These are phyloP conservation scores for Epistrophella euchroma DNA, from an alignment of 2,888 invertebrate species.

Conservation along the genomic window DNA sequence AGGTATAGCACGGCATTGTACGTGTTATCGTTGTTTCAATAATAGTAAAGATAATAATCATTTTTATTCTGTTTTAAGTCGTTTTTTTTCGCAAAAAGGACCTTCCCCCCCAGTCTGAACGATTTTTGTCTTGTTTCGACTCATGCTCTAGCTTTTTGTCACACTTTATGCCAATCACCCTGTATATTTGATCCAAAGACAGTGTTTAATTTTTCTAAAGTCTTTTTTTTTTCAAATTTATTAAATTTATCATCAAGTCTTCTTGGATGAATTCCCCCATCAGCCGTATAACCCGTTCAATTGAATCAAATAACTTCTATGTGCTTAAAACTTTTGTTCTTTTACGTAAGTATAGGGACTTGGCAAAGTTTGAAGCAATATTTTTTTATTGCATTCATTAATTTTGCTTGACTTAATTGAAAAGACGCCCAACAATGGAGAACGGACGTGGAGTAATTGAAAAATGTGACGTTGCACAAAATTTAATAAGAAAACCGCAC, in stretches of 20 bases:
- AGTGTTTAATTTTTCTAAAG: not conserved
- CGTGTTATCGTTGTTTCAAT: no score
- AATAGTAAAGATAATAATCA: no score
- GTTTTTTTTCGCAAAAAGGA: no score
- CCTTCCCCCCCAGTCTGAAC: no score
- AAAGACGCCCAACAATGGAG: slow-evolving; percentile 25
- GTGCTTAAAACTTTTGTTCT: slow-evolving; percentile 14
- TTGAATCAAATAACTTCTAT: slow-evolving; percentile 14
- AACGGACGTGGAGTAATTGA: slow-evolving; percentile 30
- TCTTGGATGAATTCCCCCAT: not conserved
- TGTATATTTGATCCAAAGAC: no score
- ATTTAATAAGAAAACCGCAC: slow-evolving; percentile 56
- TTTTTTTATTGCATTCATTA: slow-evolving; percentile 42
- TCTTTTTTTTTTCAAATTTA: not conserved
- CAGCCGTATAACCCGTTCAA: not conserved
- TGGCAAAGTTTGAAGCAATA: slow-evolving; percentile 13
- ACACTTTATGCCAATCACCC: no score
- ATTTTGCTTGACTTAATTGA: slow-evolving; percentile 51
- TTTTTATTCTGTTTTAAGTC: no score
- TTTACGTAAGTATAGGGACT: not conserved
- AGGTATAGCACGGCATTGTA: no score
- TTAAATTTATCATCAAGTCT: not conserved
- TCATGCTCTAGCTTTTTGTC: no score
- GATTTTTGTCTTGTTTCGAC: no score
- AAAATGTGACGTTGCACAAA: slow-evolving; percentile 47